Conservation (phyloP, 2,888 invertebrate genomes). For the Pterobdella sp. region DNA sequence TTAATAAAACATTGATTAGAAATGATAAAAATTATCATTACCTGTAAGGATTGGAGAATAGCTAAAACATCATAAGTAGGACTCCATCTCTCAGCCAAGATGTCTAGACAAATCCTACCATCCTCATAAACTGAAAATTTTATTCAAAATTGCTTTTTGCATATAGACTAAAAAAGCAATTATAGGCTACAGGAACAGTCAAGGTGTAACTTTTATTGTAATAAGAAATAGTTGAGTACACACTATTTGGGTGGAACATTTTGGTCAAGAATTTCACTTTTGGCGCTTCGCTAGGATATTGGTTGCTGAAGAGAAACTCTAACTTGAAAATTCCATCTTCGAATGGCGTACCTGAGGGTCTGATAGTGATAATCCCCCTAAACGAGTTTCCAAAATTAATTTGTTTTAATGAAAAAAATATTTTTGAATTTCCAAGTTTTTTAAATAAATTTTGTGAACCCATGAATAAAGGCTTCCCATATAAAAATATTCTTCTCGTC, state of each 20-base stretch:
- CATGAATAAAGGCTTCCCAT: slow-evolving; percentile 99
- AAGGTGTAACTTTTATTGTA: too few relatives aligned
- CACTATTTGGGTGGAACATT: slow-evolving; percentile 94
- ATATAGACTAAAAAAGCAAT: not conserved
- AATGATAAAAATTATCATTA: slow-evolving; percentile 52
- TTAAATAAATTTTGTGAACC: slow-evolving; percentile 57
- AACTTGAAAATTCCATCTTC: slow-evolving; percentile 99
- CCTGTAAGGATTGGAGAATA: slow-evolving; percentile 98
- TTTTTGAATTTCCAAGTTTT: too few relatives aligned
- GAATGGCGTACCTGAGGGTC: slow-evolving; percentile 81
- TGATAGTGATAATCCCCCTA: too few relatives aligned
- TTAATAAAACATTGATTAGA: too few relatives aligned
- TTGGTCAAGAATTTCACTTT: slow-evolving; percentile 98
- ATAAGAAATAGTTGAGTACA: not conserved
- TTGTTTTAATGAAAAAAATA: too few relatives aligned
- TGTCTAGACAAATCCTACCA: slow-evolving; percentile 97
- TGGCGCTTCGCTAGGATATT: slow-evolving; percentile 99
- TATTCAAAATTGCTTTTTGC: not conserved
- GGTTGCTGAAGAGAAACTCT: slow-evolving; percentile 99
- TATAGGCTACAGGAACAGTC: not conserved
- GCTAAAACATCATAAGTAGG: slow-evolving; percentile 99
- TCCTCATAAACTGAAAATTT: slow-evolving; percentile 95
- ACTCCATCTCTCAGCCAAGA: slow-evolving; percentile 98
- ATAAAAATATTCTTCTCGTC: slow-evolving; percentile 99
- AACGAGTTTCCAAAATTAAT: too few relatives aligned